phyloP scores from a whole-genome alignment of 2,888 invertebrate genomes.

The Nymphalis c-album region DNA sequence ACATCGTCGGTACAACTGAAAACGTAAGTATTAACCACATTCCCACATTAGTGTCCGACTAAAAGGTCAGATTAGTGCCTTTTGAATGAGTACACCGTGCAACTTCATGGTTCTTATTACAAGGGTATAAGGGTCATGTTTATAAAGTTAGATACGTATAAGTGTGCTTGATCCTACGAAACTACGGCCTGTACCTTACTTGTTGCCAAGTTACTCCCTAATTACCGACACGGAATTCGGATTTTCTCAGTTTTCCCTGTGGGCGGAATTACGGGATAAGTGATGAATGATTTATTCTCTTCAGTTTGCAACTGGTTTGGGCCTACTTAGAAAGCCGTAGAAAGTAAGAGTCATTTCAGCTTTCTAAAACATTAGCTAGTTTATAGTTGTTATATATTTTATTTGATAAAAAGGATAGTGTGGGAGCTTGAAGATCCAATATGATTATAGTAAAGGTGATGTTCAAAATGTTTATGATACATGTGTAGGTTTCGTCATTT shows the following conservation, averaged over 20 bases:
- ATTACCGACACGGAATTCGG: constrained; percentile 48
- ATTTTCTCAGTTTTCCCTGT: constrained; percentile 49
- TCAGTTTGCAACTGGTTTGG: constrained; percentile 32
- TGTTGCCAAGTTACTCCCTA: constrained; percentile 50
- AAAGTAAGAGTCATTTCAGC: constrained; percentile 29
- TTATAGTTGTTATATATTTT: neutral
- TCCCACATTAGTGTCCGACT: constrained; percentile 33
- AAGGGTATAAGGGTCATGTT: constrained; percentile 17
- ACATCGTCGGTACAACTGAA: constrained; percentile 3
- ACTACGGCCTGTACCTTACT: constrained; percentile 38
- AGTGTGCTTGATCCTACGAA: constrained; percentile 26
- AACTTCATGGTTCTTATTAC: constrained; percentile 24
- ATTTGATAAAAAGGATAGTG: too few relatives aligned
- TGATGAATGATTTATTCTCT: constrained; percentile 46
- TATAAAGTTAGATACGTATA: constrained; percentile 17
- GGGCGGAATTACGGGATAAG: constrained; percentile 44
- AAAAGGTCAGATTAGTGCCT: constrained; percentile 39
- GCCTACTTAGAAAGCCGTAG: constrained; percentile 22
- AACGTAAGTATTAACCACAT: constrained; percentile 30
- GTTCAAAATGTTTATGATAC: too few relatives aligned
- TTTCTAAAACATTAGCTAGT: constrained; percentile 4
- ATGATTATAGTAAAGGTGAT: too few relatives aligned
- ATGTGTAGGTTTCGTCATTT: too few relatives aligned
- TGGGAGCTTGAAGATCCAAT: too few relatives aligned
- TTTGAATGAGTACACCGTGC: constrained; percentile 22